These are phyloP conservation scores for Brachionus paranguensis DNA, from an alignment of 1,140 invertebrate genomes.

Conservation along the genomic window DNA sequence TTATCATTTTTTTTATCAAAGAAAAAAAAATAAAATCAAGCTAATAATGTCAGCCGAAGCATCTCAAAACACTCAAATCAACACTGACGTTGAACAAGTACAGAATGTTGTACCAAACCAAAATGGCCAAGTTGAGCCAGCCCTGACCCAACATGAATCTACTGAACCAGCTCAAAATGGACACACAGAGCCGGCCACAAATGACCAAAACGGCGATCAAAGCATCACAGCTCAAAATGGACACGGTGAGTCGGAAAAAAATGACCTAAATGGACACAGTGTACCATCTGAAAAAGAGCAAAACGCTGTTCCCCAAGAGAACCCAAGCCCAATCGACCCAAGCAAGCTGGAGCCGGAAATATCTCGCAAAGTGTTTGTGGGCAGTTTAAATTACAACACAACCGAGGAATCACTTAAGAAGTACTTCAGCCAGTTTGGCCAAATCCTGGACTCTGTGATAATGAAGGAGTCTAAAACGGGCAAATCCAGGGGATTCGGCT, in stretches of 20 bases:
- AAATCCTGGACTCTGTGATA: constrained; percentile 6
- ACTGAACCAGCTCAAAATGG: not conserved
- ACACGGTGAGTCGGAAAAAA: too few species aligned
- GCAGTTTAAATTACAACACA: constrained; percentile 27
- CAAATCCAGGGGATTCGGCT: constrained; percentile 83
- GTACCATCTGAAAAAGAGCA: not conserved
- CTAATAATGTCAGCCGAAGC: not conserved
- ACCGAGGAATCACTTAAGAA: not conserved
- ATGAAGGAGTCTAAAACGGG: constrained; percentile 25
- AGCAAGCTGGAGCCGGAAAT: constrained; percentile 9
- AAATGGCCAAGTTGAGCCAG: not conserved
- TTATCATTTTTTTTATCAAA: not conserved
- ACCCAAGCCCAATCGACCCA: not conserved
- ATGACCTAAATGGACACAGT: not conserved
- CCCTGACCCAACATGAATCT: not conserved
- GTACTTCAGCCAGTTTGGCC: constrained; percentile 26
- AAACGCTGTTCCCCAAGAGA: not conserved
- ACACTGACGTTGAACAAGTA: not conserved
- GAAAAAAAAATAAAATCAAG: not conserved
- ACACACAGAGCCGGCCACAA: not conserved
- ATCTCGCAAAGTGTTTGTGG: constrained; percentile 29
- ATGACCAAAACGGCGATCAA: not conserved
- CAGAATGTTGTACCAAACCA: not conserved
- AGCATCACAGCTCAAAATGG: not conserved
- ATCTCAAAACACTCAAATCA: not conserved